phyloP scores from a whole-genome alignment of 2,888 invertebrate species.

The Megamerina dolium region DNA sequence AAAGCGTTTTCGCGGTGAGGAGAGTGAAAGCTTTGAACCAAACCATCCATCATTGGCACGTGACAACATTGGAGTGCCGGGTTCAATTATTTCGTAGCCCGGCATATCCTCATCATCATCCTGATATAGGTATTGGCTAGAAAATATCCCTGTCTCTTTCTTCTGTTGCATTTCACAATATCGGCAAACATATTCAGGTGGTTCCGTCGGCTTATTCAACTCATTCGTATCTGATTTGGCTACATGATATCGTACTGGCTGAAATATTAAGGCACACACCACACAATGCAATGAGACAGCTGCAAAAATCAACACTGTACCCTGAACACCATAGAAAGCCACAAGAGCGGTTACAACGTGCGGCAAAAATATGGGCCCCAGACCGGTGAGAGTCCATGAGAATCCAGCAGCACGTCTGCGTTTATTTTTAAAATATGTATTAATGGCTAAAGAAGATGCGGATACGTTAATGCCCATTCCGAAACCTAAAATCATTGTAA shows the following conservation, averaged over 20 bases:
- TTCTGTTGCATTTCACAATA: slow-evolving; percentile 38
- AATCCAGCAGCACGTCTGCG: slow-evolving; percentile 65
- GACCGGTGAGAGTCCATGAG: slow-evolving; percentile 66
- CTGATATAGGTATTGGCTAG: slow-evolving; percentile 53
- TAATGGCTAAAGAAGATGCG: slow-evolving; percentile 64
- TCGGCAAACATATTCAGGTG: slow-evolving; percentile 29
- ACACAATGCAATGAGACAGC: slow-evolving; percentile 63
- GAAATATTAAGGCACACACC: slow-evolving; percentile 61
- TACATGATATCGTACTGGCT: slow-evolving; percentile 67
- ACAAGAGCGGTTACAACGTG: slow-evolving; percentile 61
- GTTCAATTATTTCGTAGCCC: slow-evolving; percentile 63
- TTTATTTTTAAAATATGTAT: slow-evolving; percentile 67
- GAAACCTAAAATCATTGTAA: too few species aligned
- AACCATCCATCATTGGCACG: slow-evolving; percentile 50
- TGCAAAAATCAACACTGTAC: slow-evolving; percentile 62
- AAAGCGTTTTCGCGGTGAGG: slow-evolving; percentile 43
- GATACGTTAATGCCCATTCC: slow-evolving; percentile 64
- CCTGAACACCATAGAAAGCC: slow-evolving; percentile 59
- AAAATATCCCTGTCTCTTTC: slow-evolving; percentile 44
- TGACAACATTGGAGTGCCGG: slow-evolving; percentile 63
- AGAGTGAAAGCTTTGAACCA: slow-evolving; percentile 38
- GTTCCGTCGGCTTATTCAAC: slow-evolving; percentile 6
- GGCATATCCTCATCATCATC: slow-evolving; percentile 60
- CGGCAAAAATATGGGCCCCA: slow-evolving; percentile 69
- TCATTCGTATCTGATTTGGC: slow-evolving; percentile 32